These are phyloP conservation scores for Clusia tigrina DNA, from an alignment of 2,888 invertebrate species.

Conservation along the genomic window DNA sequence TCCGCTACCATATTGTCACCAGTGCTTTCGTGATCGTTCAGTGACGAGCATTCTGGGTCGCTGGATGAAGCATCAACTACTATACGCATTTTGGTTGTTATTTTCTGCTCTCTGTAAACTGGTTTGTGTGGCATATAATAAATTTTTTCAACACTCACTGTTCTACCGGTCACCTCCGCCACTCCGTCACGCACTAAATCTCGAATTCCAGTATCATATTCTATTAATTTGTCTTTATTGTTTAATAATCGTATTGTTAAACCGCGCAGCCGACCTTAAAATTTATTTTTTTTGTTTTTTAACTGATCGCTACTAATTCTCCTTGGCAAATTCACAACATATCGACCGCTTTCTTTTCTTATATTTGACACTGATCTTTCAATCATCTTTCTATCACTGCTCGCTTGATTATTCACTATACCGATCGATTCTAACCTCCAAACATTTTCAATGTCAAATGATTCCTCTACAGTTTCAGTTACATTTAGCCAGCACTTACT, in stretches of 20 bases:
- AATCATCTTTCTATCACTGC: slow-evolving; percentile 11
- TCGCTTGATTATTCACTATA: slow-evolving; percentile 16
- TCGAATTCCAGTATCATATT: slow-evolving; percentile 28
- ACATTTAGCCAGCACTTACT: slow-evolving; percentile 17
- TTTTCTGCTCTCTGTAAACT: slow-evolving; percentile 8
- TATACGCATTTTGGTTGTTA: not conserved
- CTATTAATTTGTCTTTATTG: slow-evolving; percentile 16
- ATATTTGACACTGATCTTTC: slow-evolving; percentile 22
- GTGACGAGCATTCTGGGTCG: not conserved
- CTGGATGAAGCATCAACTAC: slow-evolving; percentile 1
- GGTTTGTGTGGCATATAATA: slow-evolving; percentile 16
- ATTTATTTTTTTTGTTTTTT: slow-evolving; percentile 20
- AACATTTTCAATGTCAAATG: slow-evolving; percentile 21
- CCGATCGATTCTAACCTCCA: slow-evolving; percentile 29
- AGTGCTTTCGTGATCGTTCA: not conserved
- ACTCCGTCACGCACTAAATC: slow-evolving; percentile 10
- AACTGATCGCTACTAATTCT: slow-evolving; percentile 11
- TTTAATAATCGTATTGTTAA: slow-evolving; percentile 21
- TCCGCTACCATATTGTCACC: slow-evolving; percentile 18
- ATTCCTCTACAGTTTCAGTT: not conserved
- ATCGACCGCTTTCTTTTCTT: slow-evolving; percentile 18
- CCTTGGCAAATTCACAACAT: slow-evolving; percentile 25
- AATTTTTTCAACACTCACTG: slow-evolving; percentile 2
- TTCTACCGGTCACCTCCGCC: not conserved
- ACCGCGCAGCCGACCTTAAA: slow-evolving; percentile 6